A percentile compares a stretch with the other conserved stretches of the same genome.
phyloP scores from a whole-genome alignment of 2,797 vertebrate species.

The Vireo griseus region DNA sequence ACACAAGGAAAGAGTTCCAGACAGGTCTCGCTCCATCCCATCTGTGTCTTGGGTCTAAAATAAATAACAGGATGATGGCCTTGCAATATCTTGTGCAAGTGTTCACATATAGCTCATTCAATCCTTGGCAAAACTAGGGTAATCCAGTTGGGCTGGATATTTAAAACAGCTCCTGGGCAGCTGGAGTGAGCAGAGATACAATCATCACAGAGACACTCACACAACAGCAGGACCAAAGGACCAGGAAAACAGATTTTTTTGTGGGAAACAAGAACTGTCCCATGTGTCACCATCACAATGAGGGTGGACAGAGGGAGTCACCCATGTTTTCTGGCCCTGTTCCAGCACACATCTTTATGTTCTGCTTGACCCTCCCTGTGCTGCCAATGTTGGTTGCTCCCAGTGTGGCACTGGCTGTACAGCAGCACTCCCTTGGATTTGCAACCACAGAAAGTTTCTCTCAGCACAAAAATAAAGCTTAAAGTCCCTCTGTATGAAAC shows the following conservation, averaged over 20 bases:
- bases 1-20: background rate
- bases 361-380: background rate
- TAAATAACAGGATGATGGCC: background rate
- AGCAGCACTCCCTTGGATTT: background rate
- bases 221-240: accelerated
- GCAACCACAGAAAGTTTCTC: background rate
- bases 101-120: accelerated
- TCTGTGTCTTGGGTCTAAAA: background rate
- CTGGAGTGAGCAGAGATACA: background rate
- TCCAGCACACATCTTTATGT: background rate
- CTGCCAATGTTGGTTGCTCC: background rate
- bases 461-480: background rate
- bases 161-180: background rate
- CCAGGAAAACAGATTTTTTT: background rate
- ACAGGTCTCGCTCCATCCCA: accelerated
- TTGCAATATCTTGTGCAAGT: background rate
- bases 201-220: accelerated
- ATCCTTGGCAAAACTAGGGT: background rate
- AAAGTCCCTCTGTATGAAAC: background rate
- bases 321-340: accelerated
- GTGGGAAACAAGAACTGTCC: accelerated
- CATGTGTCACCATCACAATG: background rate
- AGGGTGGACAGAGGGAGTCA: background rate
- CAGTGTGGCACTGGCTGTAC: background rate
- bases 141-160: background rate